Conservation (phyloP, 2,797 vertebrate genomes). For the Phoeniculus purpureus region DNA sequence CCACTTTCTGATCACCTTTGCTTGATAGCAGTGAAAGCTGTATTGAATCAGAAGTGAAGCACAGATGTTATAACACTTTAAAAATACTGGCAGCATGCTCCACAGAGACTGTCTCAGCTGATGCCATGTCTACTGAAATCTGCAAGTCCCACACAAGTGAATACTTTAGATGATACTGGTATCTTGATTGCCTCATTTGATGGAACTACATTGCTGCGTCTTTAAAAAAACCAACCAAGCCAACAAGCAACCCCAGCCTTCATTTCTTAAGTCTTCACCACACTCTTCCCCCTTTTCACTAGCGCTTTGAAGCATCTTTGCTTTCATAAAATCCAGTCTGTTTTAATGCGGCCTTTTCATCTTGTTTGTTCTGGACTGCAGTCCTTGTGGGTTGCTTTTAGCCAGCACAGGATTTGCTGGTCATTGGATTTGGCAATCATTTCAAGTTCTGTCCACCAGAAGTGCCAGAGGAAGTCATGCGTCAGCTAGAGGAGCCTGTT, state of each 20-base stretch:
- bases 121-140: background rate
- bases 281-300: background rate
- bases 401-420: constrained; percentile 77
- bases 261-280: background rate
- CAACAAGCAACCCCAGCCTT: background rate
- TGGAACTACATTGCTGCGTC: background rate
- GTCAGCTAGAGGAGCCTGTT: constrained; percentile 76
- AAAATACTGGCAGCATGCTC: fast-evolving
- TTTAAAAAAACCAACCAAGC: background rate
- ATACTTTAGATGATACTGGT: background rate
- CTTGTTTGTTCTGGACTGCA: constrained; percentile 79
- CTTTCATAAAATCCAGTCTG: constrained; percentile 70
- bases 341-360: constrained; percentile 74
- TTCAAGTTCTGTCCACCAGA: constrained; percentile 72
- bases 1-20: background rate
- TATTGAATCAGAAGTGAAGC: background rate
- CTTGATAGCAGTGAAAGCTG: background rate
- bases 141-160: constrained; percentile 3
- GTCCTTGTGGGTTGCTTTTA: constrained; percentile 79
- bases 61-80: background rate
- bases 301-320: constrained; percentile 56
- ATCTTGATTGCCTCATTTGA: constrained; percentile 29
- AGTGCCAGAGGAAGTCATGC: constrained; percentile 78
- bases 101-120: background rate
- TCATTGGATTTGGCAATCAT: constrained; percentile 74